Base-by-base conservation (phyloP, 2,797 vertebrate genomes). In the Sebastes wilsoni region DNA sequence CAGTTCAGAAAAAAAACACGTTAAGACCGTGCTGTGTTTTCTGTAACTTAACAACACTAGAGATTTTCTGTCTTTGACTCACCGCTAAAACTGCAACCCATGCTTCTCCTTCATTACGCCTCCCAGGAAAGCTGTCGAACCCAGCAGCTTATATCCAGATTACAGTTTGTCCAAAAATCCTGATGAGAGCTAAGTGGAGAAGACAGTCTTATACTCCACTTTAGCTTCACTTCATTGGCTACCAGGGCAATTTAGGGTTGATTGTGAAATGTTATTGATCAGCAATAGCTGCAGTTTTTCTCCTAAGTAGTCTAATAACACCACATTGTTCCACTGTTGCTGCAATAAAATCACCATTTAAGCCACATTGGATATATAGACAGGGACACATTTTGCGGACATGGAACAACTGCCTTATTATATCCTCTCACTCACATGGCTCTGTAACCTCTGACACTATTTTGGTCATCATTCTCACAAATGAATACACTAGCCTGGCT, bases 241-340 rank as follows among this genome's bases (percentile, higher is more conserved):
- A 88, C 67, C 8, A 18, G 55, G 38, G 77, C 82, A 83, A 87
- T 91, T 90, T 85, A 72, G 77, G 75, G 79, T 85, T 89, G 89
- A 90, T 79, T 88, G 79, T 91, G 88, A 91, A 88, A 85, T 82
- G 49, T 70, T 90, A 94, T 91, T 90, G 90, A 92, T 89, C 84
- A 82, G 75, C 64, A 64, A 71, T 67, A 56, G 84, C 82, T 81
- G 74, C 81, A 66, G 84, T 89, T 90, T 46, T 90, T 82, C 80
- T 76, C 84, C 42, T 81, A 61, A 49, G 76, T 62, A 32, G 54
- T 72, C 64, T 78, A 86, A 88, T 77, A 81, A 86, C 83, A 77
- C 61, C 78, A 80, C 55, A 70, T 65, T 78, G 77, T 79, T 77
- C 67, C 62, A 83, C 60, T 38, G 72, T 62, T 61, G 73, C 74